Percentiles rank a stretch among this genome's conserved stretches.
Evolutionary conservation across 2,888 invertebrate species (phyloP).

Genomic region (Leptogaster cylindrica): DNA sequence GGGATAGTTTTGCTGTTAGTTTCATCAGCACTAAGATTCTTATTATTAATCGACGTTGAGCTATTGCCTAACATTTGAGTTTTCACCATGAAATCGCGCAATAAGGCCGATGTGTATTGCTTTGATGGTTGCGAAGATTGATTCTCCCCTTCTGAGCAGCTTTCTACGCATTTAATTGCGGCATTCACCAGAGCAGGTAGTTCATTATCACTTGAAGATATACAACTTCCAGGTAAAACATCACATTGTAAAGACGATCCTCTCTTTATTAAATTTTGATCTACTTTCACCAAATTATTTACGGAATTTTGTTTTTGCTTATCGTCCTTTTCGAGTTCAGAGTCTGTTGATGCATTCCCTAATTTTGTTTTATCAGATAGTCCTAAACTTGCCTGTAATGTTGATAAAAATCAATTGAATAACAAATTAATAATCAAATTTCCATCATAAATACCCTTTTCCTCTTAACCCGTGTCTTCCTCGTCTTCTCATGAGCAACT

Average conservation of each 20-base stretch:
- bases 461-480: constrained; percentile 57
- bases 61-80: constrained; percentile 72
- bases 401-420: not conserved
- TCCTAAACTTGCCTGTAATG: constrained; percentile 23
- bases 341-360: constrained; percentile 13
- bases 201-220: constrained; percentile 76
- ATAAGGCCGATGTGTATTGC: constrained; percentile 73
- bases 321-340: constrained; percentile 17
- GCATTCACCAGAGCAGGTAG: constrained; percentile 77
- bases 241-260: constrained; percentile 12
- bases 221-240: constrained; percentile 55
- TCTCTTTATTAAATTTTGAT: constrained; percentile 14
- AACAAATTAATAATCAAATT: not conserved
- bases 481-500: constrained; percentile 49
- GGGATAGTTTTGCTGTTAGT: constrained; percentile 48
- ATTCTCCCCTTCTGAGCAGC: constrained; percentile 75
- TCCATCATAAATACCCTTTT: constrained; percentile 52
- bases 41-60: constrained; percentile 53
- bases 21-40: constrained; percentile 58
- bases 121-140: constrained; percentile 64
- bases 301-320: not conserved
- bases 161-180: constrained; percentile 77
- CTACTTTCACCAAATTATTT: not conserved
- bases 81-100: constrained; percentile 83
- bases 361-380: constrained; percentile 5